Base-by-base conservation (phyloP, 2,797 vertebrate species). In the Dryobates pubescens region DNA sequence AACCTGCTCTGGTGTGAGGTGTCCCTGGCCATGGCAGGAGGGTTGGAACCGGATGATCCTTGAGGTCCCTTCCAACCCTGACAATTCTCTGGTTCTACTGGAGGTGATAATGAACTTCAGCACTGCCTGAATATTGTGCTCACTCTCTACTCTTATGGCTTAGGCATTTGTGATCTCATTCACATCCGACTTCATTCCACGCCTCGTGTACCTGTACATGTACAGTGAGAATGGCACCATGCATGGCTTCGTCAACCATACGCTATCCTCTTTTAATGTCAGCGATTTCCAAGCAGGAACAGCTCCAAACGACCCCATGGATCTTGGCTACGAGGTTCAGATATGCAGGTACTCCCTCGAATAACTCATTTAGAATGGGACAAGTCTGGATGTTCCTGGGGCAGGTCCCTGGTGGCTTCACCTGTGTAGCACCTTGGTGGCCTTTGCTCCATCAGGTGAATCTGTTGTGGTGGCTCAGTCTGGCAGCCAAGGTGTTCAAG, bases 161-260 rank as follows among this genome's bases (percentile, higher is more conserved):
- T 97, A 99, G 99, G 99, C 99, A 19, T 99, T 99, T 47, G 99
- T 99, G 95, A 99, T 99, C 93, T 98, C 99, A 83, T 99, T 99
- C 97, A 99, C 99, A 8, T 99, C 99, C 1, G 99, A 99, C 98
- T 99, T 99, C 98, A 99, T 99, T 97, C 99, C 99, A 29, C 98
- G 99, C 83, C 98, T 99, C 88, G 99, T 99, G 76, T 99, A 99
- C 97, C 98, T 98, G 94, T 98, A 99, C 96, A 98, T 98, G 96
- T 99, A 99, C 98, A 99, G 99, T 94, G 94, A 97, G n/a, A 98
- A 99, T 12, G 98, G 99, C 88, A 98, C 98, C 92, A 98, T 99
- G 98, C 98, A 99, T 7, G 99, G 99, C 97, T 99, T 99, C 57
- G 96, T 99, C 94, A 98, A 99, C 97, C 98, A 99, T 98, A 98